Percentiles rank a stretch among this genome's conserved stretches.
phyloP scores from a whole-genome alignment of 1,140 invertebrate species.

The Odontomachus brunneus region DNA sequence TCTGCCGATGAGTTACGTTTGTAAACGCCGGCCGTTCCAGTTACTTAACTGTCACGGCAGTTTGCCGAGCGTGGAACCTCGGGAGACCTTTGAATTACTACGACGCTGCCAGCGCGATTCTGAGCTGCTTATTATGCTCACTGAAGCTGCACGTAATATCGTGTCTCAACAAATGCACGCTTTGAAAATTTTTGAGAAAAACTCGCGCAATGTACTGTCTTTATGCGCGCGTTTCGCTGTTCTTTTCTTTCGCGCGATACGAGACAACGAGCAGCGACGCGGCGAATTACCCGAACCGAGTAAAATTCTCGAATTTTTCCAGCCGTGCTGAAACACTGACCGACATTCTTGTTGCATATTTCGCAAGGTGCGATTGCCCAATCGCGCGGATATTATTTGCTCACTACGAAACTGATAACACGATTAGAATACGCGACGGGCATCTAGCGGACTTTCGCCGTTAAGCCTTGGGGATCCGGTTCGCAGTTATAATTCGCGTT shows the following conservation, averaged over 20 bases:
- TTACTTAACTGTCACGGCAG: slow-evolving; percentile 80
- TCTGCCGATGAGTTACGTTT: slow-evolving; percentile 68
- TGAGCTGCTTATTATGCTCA: slow-evolving; percentile 55
- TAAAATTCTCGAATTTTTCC: neutral
- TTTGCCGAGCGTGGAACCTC: slow-evolving; percentile 51
- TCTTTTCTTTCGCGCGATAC: neutral
- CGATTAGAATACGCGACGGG: neutral
- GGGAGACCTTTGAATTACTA: slow-evolving; percentile 64
- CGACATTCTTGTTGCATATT: neutral
- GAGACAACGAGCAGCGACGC: neutral
- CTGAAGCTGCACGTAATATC: slow-evolving; percentile 48
- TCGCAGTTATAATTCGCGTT: slow-evolving; percentile 19
- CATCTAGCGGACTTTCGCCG: neutral
- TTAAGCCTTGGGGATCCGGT: neutral
- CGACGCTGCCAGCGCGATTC: slow-evolving; percentile 35
- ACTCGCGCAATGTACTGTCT: no score
- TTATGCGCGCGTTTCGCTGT: neutral
- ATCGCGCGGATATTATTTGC: neutral
- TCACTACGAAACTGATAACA: neutral
- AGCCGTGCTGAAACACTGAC: neutral
- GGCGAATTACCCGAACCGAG: neutral
- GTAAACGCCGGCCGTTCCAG: slow-evolving; percentile 77
- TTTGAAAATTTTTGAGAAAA: neutral
- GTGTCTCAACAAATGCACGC: slow-evolving; percentile 1
- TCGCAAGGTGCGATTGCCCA: no score